phyloP scores from a whole-genome alignment of 2,797 vertebrate genomes.

The Propithecus deckenii region DNA sequence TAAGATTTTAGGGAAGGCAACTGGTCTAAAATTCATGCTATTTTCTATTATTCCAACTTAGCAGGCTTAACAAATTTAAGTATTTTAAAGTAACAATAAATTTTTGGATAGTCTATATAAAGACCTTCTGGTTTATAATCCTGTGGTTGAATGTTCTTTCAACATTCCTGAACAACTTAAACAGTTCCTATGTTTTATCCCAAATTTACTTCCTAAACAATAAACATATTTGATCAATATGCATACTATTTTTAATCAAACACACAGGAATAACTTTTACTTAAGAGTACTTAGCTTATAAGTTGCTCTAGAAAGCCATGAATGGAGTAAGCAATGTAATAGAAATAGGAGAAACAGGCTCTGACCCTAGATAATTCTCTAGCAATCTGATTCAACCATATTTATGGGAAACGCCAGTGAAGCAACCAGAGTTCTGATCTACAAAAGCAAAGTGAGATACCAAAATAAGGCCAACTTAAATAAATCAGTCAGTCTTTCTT shows the following conservation, averaged over 20 bases:
- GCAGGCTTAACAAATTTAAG: background rate
- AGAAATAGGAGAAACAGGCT: background rate
- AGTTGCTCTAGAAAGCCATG: background rate
- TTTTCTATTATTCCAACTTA: conserved; percentile 26
- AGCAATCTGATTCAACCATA: conserved; percentile 8
- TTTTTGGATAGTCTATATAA: background rate
- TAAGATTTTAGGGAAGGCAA: background rate
- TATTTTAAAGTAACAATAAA: conserved; percentile 41
- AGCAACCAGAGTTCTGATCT: background rate
- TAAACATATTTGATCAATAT: background rate
- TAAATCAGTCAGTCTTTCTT: background rate
- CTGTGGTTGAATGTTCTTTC: background rate
- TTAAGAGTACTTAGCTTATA: conserved; percentile 18
- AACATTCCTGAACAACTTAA: conserved; percentile 35
- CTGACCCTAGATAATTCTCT: conserved; percentile 6
- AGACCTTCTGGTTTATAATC: background rate
- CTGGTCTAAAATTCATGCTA: background rate
- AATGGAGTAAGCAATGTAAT: background rate
- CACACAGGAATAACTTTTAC: conserved; percentile 10
- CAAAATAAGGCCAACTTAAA: conserved; percentile 22
- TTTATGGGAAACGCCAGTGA: conserved; percentile 6
- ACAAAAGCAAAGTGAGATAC: conserved; percentile 19
- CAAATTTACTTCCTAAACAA: conserved; percentile 48
- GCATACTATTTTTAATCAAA: conserved; percentile 31
- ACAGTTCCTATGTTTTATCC: background rate